Percentiles rank a stretch among this genome's conserved stretches.
Evolutionary conservation across 2,113 vertebrate species (phyloP).

Genomic region (Glaucomys volans): DNA sequence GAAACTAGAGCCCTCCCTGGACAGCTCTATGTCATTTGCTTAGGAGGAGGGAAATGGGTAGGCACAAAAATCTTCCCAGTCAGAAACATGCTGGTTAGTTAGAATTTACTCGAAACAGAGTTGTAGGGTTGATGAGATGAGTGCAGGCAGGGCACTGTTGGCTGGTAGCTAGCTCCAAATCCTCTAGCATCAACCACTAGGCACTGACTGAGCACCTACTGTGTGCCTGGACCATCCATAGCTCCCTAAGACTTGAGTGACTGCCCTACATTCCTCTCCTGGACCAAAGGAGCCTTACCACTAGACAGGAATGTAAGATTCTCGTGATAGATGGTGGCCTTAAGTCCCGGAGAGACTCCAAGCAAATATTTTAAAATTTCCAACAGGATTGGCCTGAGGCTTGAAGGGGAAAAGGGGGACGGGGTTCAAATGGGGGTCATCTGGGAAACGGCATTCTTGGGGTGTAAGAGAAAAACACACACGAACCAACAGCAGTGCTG

Average conservation of each 20-base stretch:
- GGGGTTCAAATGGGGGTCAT: background rate
- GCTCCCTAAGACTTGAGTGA: background rate
- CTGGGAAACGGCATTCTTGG: background rate
- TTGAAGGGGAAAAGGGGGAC: background rate
- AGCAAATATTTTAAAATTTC: background rate
- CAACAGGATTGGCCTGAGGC: background rate
- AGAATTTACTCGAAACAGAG: background rate
- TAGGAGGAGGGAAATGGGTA: background rate
- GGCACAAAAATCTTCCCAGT: background rate
- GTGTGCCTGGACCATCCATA: background rate
- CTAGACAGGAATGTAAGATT: background rate
- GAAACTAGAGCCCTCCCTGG: background rate
- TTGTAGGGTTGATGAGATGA: fast-evolving
- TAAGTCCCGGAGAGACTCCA: background rate
- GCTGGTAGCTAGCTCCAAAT: background rate
- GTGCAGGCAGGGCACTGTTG: fast-evolving
- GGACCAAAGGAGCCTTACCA: background rate
- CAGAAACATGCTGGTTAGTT: background rate
- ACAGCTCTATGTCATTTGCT: background rate
- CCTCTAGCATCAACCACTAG: background rate
- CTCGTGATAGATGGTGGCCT: background rate
- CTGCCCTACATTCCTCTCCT: background rate
- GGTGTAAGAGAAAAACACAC: background rate
- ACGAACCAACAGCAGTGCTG: background rate
- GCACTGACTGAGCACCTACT: background rate